Conservation (phyloP, 1,140 invertebrate genomes). For the Drosophila sproati region DNA sequence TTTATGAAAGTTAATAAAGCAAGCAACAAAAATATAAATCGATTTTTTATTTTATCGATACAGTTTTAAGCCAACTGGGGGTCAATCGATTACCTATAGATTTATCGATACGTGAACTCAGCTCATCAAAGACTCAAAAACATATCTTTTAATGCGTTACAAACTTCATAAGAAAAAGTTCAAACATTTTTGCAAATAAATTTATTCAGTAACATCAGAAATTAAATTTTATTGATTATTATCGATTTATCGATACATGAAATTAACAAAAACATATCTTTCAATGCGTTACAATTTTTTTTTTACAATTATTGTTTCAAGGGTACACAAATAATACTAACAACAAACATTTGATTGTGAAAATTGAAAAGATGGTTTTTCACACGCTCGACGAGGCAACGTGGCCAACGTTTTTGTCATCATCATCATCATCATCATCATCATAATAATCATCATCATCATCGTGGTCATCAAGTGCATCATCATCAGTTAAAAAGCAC, state of each 20-base stretch:
- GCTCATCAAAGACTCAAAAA: not conserved
- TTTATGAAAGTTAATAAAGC: too few relatives aligned
- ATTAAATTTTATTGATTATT: too few relatives aligned
- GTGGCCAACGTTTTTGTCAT: conserved; percentile 14
- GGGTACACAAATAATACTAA: conserved; percentile 35
- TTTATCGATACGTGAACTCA: not conserved
- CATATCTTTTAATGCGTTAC: not conserved
- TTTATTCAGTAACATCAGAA: too few relatives aligned
- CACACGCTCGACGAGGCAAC: conserved; percentile 59
- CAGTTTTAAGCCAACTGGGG: too few relatives aligned
- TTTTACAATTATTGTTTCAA: too few relatives aligned
- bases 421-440: conserved; percentile 15
- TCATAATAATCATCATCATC: conserved; percentile 33
- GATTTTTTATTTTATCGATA: too few relatives aligned
- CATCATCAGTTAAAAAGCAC: conserved; percentile 22
- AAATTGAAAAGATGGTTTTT: conserved; percentile 82
- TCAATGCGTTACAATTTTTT: too few relatives aligned
- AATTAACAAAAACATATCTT: too few relatives aligned
- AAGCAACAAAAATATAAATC: too few relatives aligned
- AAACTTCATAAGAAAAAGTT: not conserved
- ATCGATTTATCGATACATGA: too few relatives aligned
- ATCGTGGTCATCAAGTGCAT: conserved; percentile 4
- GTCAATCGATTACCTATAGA: not conserved
- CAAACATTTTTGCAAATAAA: not conserved
- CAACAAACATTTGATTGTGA: conserved; percentile 77